phyloP scores from a whole-genome alignment of 2,888 invertebrate genomes.

The Leucophenga maculata region DNA sequence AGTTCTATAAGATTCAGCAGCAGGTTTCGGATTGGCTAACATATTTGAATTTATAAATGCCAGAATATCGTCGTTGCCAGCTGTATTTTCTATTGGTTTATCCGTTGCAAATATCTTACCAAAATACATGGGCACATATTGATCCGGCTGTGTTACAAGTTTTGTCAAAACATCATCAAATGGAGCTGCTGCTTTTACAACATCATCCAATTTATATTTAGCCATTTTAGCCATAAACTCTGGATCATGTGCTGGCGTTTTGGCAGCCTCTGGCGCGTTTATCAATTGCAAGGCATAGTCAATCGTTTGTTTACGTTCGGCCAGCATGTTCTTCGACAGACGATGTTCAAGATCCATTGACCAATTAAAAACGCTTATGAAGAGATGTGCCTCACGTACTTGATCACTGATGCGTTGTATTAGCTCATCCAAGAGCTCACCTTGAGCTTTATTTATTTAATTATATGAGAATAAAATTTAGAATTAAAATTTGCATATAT shows the following conservation, averaged over 20 bases:
- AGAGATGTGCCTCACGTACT: conserved; percentile 56
- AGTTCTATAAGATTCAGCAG: neutral
- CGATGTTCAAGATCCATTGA: conserved; percentile 57
- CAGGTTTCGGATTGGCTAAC: neutral
- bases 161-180: neutral
- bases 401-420: conserved; percentile 47
- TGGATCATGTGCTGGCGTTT: conserved; percentile 16
- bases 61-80: neutral
- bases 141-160: neutral
- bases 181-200: neutral
- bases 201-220: neutral
- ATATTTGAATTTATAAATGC: neutral
- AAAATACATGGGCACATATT: neutral
- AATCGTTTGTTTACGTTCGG: conserved; percentile 31
- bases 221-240: neutral
- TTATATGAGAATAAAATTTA: neutral
- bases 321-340: conserved; percentile 48
- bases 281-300: conserved; percentile 35
- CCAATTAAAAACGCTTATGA: conserved; percentile 60
- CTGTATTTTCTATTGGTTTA: no score
- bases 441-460: conserved; percentile 45
- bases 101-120: neutral
- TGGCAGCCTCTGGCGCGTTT: conserved; percentile 38
- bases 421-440: conserved; percentile 42
- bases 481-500: neutral